Conservation (phyloP, 2,888 invertebrate species). For the Vannuccia rotundouncinata region DNA sequence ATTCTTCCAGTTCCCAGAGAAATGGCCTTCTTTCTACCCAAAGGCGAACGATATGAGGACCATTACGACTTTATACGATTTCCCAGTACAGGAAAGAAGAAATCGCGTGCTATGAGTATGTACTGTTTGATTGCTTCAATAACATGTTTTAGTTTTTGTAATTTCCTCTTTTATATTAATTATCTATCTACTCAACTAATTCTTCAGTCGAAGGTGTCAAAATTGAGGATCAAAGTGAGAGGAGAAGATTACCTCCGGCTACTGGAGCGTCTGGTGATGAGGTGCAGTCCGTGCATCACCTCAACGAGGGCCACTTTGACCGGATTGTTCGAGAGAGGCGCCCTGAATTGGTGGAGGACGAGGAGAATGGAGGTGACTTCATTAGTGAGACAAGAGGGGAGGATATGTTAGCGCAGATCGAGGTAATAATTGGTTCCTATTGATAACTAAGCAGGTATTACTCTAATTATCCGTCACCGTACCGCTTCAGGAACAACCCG, state of each 20-base stretch:
- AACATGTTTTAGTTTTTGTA: not conserved
- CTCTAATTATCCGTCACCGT: no score
- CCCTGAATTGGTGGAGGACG: no score
- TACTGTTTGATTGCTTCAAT: not conserved
- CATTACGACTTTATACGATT: conserved; percentile 48
- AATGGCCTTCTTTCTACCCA: conserved; percentile 50
- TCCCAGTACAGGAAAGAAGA: not conserved
- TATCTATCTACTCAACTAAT: not conserved
- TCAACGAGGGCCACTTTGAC: not conserved
- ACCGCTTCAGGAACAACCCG: not conserved
- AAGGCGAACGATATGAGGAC: conserved; percentile 53
- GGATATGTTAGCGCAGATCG: no score
- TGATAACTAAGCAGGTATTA: no score
- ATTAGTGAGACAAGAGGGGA: no score
- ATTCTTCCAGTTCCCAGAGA: conserved; percentile 52
- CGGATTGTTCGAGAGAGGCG: not conserved
- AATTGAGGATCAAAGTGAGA: not conserved
- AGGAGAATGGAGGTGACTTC: no score
- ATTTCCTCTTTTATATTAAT: not conserved
- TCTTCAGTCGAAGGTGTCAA: not conserved
- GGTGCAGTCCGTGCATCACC: not conserved
- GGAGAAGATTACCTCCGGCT: not conserved
- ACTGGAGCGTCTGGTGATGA: not conserved
- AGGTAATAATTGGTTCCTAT: no score
- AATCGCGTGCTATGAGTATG: not conserved